Base-by-base conservation (phyloP, 2,888 invertebrate species). In the Ganaspis brasiliensis region DNA sequence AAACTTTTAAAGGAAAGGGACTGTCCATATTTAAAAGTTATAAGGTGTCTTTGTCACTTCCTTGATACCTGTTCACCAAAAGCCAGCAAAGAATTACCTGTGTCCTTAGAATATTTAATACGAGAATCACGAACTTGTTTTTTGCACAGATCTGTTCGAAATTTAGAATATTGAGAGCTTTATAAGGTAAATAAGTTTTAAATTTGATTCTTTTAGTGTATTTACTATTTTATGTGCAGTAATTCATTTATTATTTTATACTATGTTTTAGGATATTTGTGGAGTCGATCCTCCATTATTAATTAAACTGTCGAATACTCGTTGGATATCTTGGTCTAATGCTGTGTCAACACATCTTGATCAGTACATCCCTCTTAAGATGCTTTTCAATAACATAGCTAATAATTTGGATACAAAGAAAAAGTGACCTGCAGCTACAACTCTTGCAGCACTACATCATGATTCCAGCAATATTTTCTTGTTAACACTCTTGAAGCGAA, bases 121-220 rank as follows among this genome's bases (percentile, higher is more conserved):
- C 79, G 78, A 55, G 85, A 88, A 82, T 85, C 78, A 31, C 83
- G 80, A 35, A 85, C 82, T 63, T 87, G 86, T 84, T 86, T 87
- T 74, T 79, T 76, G 21, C 74, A 83, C 37, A 85, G 85, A 74
- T 73, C 8, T 19, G 74, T 73, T 24, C 57, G 52, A 71, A 76
- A 73, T 71, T 12, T 76, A 31, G 56, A 71, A 35, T 77, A 77
- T 55, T 21, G 70, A 16, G 12, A 70, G 26, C 71, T 80, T 10
- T 81, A 76, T 26, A 74, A 79, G 55, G 72, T 80, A 19, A 31
- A 72, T 35, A 70, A 52, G 16, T 16, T 31, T n/a, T n/a, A n/a
- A n/a, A n/a, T n/a, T n/a, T n/a, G n/a, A n/a, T n/a, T n/a, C n/a
- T n/a, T n/a, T n/a, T n/a, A n/a, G n/a, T n/a, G n/a, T n/a, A 72